Percentiles rank a stretch among this genome's conserved stretches.
Evolutionary conservation across 2,113 vertebrate genomes (phyloP).

Genomic region (Stegastes partitus): DNA sequence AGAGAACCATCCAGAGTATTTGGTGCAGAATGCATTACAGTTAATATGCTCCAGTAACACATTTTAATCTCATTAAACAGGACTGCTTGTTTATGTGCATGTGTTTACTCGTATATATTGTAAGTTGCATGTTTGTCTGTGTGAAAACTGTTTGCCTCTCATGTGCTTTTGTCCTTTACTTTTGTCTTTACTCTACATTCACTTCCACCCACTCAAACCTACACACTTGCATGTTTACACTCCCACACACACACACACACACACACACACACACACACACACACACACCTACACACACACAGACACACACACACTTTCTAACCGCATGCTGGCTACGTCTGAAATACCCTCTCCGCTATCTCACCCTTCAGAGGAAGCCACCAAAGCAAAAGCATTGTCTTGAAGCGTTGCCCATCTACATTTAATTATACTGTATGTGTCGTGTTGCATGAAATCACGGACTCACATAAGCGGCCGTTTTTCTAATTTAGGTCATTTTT

Average conservation of each 20-base stretch:
- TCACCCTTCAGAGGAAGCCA: slow-evolving; percentile 59
- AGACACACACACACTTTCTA: background rate
- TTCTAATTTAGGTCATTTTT: background rate
- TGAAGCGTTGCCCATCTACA: slow-evolving; percentile 32
- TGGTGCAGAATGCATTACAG: background rate
- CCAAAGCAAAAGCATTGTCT: slow-evolving; percentile 53
- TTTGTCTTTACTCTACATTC: slow-evolving; percentile 38
- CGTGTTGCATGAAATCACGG: slow-evolving; percentile 16
- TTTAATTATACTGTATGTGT: background rate
- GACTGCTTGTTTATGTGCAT: background rate
- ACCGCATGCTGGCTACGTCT: slow-evolving; percentile 44
- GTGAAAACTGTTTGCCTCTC: slow-evolving; percentile 12
- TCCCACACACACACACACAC: background rate
- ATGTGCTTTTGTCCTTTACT: slow-evolving; percentile 28
- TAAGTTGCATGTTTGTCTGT: background rate
- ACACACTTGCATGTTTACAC: background rate
- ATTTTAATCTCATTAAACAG: background rate
- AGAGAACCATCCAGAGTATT: background rate
- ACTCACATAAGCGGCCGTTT: background rate
- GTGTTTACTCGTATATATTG: background rate
- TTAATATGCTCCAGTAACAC: background rate
- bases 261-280: slow-evolving; percentile 15
- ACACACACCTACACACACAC: slow-evolving; percentile 22
- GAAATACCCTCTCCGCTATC: slow-evolving; percentile 47
- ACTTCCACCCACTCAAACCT: slow-evolving; percentile 50